Evolutionary conservation across 2,888 invertebrate species (phyloP).

Genomic region (Glyphotaelius pellucidus): DNA sequence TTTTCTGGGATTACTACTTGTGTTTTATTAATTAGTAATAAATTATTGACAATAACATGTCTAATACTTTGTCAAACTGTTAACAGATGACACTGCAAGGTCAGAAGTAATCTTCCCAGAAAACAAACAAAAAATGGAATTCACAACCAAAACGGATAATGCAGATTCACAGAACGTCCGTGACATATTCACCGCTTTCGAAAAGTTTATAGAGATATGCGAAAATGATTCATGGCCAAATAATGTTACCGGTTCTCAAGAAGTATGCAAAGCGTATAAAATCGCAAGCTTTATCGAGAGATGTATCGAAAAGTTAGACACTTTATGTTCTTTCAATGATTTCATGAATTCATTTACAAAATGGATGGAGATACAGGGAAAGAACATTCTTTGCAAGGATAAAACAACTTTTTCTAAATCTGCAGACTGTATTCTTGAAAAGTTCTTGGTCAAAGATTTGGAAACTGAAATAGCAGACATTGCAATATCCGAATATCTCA

Average conservation of each 20-base stretch:
- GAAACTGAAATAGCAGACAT: conserved; percentile 70
- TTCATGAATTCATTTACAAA: conserved; percentile 69
- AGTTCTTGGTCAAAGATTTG: conserved; percentile 71
- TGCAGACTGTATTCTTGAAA: conserved; percentile 73
- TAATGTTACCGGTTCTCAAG: conserved; percentile 72
- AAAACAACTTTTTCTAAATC: conserved; percentile 70
- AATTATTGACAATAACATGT: neutral
- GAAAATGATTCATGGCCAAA: conserved; percentile 75
- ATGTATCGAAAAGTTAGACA: conserved; percentile 74
- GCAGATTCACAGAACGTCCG: conserved; percentile 63
- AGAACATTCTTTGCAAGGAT: conserved; percentile 51
- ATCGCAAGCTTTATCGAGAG: conserved; percentile 78
- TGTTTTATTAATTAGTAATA: neutral
- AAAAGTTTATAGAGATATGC: conserved; percentile 76
- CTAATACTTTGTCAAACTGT: conserved; percentile 53
- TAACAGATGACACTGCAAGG: conserved; percentile 50
- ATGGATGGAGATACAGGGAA: conserved; percentile 67
- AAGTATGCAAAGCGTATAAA: conserved; percentile 77
- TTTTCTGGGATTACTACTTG: neutral
- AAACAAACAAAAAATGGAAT: conserved; percentile 47
- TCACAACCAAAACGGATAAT: neutral
- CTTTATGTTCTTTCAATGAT: conserved; percentile 72
- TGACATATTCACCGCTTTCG: conserved; percentile 76
- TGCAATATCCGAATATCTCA: conserved; percentile 73
- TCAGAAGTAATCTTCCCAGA: conserved; percentile 55